Base-by-base conservation (phyloP, 1,140 invertebrate genomes). In the Leptonema lineaticorne region DNA sequence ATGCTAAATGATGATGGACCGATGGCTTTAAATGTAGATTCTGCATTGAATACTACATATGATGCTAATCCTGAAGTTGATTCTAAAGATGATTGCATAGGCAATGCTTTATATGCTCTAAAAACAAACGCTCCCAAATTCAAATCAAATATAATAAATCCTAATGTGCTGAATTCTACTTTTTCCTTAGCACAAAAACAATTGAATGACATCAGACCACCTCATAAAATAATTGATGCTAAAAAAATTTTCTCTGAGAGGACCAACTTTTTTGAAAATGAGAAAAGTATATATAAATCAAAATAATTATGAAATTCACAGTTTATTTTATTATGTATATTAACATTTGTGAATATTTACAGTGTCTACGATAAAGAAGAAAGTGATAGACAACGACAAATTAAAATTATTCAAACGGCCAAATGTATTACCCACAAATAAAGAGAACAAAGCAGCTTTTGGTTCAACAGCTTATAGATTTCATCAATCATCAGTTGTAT, bases 131-230 rank as follows among this genome's bases (percentile, higher is more conserved):
- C n/a, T n/a, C n/a, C n/a, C n/a, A n/a, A n/a, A n/a, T n/a, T n/a
- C n/a, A n/a, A n/a, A 62, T 8, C n/a, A 26, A 16, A 69, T 18
- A 26, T 67, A 0, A 77, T 83, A 16, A 77, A 83, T 63, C 75
- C 78, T 0, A 77, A 76, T 2, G 74, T 78, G 64, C 73, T 83
- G 67, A 82, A 83, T 70, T 81, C 80, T 0, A 83, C 81, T 0
- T 82, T 83, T 73, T 79, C 81, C 7, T 63, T 83, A 33, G 75
- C 76, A n/a, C n/a, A n/a, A n/a, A n/a, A n/a, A n/a, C n/a, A n/a
- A 30, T 46, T 45, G 0, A 65, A 69, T 33, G 53, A 67, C 2
- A 45, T 50, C 2, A 2, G 28, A n/a, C 67, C 59, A 24, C 22
- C 33, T 6, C 46, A 30, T 16, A 57, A 41, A 20, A 1, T 53